Evolutionary conservation across 2,888 invertebrate genomes (phyloP).

Genomic region (Chrysolina americana): DNA sequence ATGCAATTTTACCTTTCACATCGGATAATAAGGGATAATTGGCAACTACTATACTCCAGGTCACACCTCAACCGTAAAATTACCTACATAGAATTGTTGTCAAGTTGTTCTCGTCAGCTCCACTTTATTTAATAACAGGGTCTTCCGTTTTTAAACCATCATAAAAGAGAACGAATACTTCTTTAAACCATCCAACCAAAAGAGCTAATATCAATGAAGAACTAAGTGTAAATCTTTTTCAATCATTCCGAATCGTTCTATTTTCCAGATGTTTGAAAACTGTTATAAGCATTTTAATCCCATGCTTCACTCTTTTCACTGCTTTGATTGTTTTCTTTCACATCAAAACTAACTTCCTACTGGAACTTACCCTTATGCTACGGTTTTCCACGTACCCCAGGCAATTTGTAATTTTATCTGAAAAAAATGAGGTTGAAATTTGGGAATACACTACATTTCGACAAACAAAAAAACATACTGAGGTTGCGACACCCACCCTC

Average conservation of each 20-base stretch:
- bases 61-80: slow-evolving; percentile 20
- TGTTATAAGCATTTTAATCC: background rate
- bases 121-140: slow-evolving; percentile 22
- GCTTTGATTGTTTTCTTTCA: too few relatives aligned
- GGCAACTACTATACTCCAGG: slow-evolving; percentile 5
- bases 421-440: too few relatives aligned
- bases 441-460: too few relatives aligned
- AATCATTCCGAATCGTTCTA: background rate
- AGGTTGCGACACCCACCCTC: too few relatives aligned
- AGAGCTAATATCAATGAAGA: background rate
- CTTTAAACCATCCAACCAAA: background rate
- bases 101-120: slow-evolving; percentile 21
- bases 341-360: too few relatives aligned
- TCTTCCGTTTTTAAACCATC: background rate
- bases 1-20: slow-evolving; percentile 10
- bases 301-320: too few relatives aligned
- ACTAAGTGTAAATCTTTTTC: background rate
- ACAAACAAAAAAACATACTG: too few relatives aligned
- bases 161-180: slow-evolving; percentile 3
- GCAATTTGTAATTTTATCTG: too few relatives aligned
- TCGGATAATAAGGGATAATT: slow-evolving; percentile 27
- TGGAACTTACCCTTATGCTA: too few relatives aligned
- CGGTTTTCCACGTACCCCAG: too few relatives aligned
- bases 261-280: slow-evolving; percentile 4
- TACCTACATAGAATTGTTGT: slow-evolving; percentile 14